Percentiles rank a stretch among this genome's conserved stretches.
Evolutionary conservation across 2,888 invertebrate species (phyloP).

Genomic region (Thymelicus acteon): DNA sequence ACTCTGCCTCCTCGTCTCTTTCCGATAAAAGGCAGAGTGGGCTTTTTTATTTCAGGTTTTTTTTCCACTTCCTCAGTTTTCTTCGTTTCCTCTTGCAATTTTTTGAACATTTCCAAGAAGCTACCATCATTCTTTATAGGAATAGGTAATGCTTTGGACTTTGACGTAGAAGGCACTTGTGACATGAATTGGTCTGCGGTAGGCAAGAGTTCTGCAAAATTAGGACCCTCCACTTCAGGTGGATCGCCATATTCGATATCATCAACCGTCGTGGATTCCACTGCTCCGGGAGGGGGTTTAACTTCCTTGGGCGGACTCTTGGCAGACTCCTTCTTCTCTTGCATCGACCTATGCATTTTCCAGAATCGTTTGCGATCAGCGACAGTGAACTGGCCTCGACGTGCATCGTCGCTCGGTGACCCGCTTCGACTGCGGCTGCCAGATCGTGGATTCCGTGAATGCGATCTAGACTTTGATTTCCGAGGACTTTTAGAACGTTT

Average conservation of each 20-base stretch:
- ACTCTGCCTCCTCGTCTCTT: slow-evolving; percentile 94
- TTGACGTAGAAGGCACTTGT: slow-evolving; percentile 66
- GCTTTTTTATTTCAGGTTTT: slow-evolving; percentile 73
- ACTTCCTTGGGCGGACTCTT: slow-evolving; percentile 68
- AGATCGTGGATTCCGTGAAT: slow-evolving; percentile 56
- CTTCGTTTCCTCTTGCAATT: slow-evolving; percentile 89
- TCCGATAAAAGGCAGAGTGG: slow-evolving; percentile 86
- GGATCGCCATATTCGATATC: slow-evolving; percentile 76
- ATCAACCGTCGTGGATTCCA: slow-evolving; percentile 63
- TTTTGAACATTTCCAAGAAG: slow-evolving; percentile 96
- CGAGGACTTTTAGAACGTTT: slow-evolving; percentile 51
- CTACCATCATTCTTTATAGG: slow-evolving; percentile 95
- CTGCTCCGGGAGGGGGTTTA: slow-evolving; percentile 73
- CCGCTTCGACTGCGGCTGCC: slow-evolving; percentile 57
- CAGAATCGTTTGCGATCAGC: slow-evolving; percentile 77
- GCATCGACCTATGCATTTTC: slow-evolving; percentile 69
- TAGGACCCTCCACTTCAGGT: slow-evolving; percentile 77
- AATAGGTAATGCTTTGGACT: slow-evolving; percentile 83
- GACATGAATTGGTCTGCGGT: slow-evolving; percentile 59
- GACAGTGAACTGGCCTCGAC: slow-evolving; percentile 78
- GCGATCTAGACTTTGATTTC: slow-evolving; percentile 61
- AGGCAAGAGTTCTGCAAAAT: slow-evolving; percentile 71
- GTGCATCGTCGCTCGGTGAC: slow-evolving; percentile 69
- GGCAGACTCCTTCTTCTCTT: slow-evolving; percentile 59
- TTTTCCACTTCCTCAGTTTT: slow-evolving; percentile 70